Evolutionary conservation across 2,888 invertebrate genomes (phyloP), one percentile per base, ranked within the genome.

Genomic region (Papilio protenor): DNA sequence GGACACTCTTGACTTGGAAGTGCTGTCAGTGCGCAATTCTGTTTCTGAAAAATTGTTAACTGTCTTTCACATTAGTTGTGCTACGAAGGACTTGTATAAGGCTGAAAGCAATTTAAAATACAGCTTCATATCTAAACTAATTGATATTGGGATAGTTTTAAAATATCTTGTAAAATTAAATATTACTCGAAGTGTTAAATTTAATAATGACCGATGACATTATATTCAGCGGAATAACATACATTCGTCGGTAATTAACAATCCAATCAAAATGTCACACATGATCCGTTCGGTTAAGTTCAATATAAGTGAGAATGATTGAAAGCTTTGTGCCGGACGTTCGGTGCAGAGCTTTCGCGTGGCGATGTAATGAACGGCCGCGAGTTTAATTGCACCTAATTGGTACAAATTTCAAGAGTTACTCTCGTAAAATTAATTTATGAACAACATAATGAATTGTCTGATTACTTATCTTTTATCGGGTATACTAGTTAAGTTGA

Each of bases 311-410:
- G 66, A 14, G 40, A 40, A 66, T 66, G 66, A 66, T 66, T 66
- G 66, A 66, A 66, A 40, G 66, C 66, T 66, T 66, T 66, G 40
- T 27, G n/a, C 40, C n/a, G 40, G n/a, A 66, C n/a, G n/a, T 66
- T 45, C 40, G 66, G 23, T 40, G 21, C 55, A 69, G 52, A 45
- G 75, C 69, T 75, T 75, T 69, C 57, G 69, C 75, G 55, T 66
- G 40, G 52, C 14, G 33, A 16, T 69, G 69, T 55, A 40, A 69
- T 69, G 55, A 23, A 23, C 45, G 14, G 49, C 55, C 12, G 64
- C 64, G 18, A 33, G 10, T 33, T 10, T 40, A 21, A 64, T 33
- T 64, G 18, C 33, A 64, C 18, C 18, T 18, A 12, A 61, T 40
- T 64, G 18, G 8, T 23, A 33, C 16, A 1, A 33, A 21, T 8